These are phyloP conservation scores for Tachina lurida DNA, from an alignment of 2,888 invertebrate genomes.

Conservation along the genomic window DNA sequence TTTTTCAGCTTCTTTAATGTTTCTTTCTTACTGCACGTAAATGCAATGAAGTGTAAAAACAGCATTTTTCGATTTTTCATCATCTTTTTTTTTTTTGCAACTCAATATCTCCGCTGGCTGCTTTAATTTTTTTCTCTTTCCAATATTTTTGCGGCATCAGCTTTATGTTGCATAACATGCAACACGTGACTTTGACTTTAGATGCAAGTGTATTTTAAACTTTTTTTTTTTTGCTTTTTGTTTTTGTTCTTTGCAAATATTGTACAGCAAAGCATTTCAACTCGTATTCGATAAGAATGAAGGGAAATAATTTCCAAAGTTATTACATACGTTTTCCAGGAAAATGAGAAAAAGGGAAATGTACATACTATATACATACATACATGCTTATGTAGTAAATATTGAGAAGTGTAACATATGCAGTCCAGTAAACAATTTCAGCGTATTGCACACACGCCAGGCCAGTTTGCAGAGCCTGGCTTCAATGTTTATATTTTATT, in stretches of 20 bases:
- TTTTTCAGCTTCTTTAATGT: slow-evolving; percentile 34
- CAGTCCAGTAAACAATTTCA: neutral
- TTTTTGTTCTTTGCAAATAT: slow-evolving; percentile 14
- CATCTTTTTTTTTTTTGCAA: slow-evolving; percentile 3
- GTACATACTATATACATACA: neutral
- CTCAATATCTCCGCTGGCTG: neutral
- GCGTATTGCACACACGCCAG: too few relatives aligned
- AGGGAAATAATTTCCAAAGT: slow-evolving; percentile 24
- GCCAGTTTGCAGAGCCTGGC: too few relatives aligned
- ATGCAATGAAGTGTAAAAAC: slow-evolving; percentile 74
- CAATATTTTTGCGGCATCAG: slow-evolving; percentile 21
- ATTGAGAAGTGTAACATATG: neutral
- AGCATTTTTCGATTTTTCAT: slow-evolving; percentile 68
- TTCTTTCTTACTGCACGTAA: slow-evolving; percentile 71
- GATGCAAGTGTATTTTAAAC: slow-evolving; percentile 31
- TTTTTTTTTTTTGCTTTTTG: slow-evolving; percentile 22
- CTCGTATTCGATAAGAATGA: slow-evolving; percentile 45
- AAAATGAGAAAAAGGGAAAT: slow-evolving; percentile 40
- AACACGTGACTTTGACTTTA: slow-evolving; percentile 74
- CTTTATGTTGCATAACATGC: slow-evolving; percentile 69
- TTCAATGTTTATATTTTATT: too few relatives aligned
- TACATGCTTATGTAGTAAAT: neutral
- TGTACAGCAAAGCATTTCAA: slow-evolving; percentile 40
- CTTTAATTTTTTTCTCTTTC: neutral
- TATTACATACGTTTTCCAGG: slow-evolving; percentile 51